phyloP scores from a whole-genome alignment of 2,888 invertebrate species.

The Brassicogethes aeneus region DNA sequence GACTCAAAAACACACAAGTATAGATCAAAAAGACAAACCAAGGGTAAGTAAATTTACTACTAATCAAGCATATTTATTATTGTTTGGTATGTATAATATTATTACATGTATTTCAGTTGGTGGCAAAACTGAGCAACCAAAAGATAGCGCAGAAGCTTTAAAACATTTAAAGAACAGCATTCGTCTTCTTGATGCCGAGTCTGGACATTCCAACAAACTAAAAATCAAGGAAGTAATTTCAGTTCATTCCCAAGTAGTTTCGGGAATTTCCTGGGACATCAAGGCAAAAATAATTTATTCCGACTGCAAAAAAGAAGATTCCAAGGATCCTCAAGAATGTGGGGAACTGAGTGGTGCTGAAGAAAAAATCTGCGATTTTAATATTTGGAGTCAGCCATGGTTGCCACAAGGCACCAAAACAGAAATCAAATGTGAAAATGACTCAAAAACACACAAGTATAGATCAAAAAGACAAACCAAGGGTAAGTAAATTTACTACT shows the following conservation, averaged over 20 bases:
- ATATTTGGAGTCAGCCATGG: slow-evolving; percentile 53
- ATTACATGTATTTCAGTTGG: slow-evolving; percentile 6
- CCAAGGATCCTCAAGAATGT: slow-evolving; percentile 11
- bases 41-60: neutral
- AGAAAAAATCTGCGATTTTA: slow-evolving; percentile 28
- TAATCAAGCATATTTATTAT: neutral
- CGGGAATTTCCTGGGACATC: slow-evolving; percentile 49
- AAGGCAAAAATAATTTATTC: slow-evolving; percentile 50
- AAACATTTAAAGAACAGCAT: neutral
- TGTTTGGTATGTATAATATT: no score
- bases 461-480: neutral
- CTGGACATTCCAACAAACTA: neutral
- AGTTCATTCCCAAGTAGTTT: slow-evolving; percentile 45
- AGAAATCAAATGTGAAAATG: slow-evolving; percentile 35
- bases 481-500: no score
- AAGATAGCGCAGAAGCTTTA: neutral
- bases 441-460: neutral
- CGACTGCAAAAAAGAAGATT: slow-evolving; percentile 39
- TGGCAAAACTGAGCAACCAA: neutral
- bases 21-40: neutral
- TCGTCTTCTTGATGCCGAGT: neutral
- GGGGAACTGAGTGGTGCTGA: slow-evolving; percentile 31
- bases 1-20: neutral
- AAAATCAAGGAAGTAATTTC: slow-evolving; percentile 38
- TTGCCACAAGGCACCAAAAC: slow-evolving; percentile 37